A percentile compares a stretch with the other conserved stretches of the same genome.
These are phyloP conservation scores for Amphipyra berbera DNA, from an alignment of 2,888 invertebrate species.

Conservation along the genomic window DNA sequence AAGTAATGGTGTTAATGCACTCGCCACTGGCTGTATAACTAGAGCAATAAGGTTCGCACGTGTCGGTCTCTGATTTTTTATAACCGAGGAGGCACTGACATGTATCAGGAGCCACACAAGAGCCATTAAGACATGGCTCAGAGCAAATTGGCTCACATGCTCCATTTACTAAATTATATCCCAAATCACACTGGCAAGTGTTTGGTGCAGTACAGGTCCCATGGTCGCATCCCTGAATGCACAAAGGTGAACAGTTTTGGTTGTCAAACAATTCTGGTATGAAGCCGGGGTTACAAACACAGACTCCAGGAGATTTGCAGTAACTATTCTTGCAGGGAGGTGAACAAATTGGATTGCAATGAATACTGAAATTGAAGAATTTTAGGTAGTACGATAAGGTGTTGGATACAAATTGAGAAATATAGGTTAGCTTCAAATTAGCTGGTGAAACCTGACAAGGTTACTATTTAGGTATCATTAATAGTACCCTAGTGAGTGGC, in stretches of 20 bases:
- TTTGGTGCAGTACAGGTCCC: conserved; percentile 52
- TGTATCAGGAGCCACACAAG: conserved; percentile 44
- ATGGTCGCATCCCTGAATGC: conserved; percentile 52
- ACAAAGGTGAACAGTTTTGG: conserved; percentile 51
- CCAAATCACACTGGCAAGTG: conserved; percentile 33
- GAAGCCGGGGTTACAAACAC: conserved; percentile 57
- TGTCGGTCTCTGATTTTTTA: conserved; percentile 16
- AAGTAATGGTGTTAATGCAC: conserved; percentile 33
- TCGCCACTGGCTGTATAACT: conserved; percentile 41
- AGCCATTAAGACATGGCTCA: conserved; percentile 28
- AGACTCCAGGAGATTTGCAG: conserved; percentile 58
- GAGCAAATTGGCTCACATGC: conserved; percentile 35
- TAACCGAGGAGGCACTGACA: conserved; percentile 47
- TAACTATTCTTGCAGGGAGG: conserved; percentile 57
- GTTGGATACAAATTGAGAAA: no score
- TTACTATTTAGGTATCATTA: no score
- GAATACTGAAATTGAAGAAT: conserved; percentile 42
- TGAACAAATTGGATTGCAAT: conserved; percentile 57
- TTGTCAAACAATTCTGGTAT: conserved; percentile 30
- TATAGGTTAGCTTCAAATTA: no score
- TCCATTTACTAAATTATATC: conserved; percentile 23
- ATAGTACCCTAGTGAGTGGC: no score
- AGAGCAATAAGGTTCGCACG: conserved; percentile 36
- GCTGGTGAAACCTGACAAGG: no score
- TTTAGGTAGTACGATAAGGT: neutral